Conservation (phyloP, 2,888 invertebrate species). For the Buathra laborator region DNA sequence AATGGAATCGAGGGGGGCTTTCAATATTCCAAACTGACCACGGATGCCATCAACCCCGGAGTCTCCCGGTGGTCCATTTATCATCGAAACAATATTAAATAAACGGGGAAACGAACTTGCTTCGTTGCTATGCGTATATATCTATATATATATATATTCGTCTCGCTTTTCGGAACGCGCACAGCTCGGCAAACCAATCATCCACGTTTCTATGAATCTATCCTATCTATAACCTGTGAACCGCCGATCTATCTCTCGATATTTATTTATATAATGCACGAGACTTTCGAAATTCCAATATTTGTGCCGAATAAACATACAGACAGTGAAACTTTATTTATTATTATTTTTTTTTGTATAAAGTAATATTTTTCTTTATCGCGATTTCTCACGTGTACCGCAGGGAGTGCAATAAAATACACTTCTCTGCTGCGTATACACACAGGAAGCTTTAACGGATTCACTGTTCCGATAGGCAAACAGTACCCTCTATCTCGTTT, state of each 20-base stretch:
- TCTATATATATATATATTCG: background rate
- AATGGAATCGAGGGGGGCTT: slow-evolving; percentile 61
- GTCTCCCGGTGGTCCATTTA: slow-evolving; percentile 58
- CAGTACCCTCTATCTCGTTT: background rate
- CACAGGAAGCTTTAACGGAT: background rate
- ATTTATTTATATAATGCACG: slow-evolving; percentile 12
- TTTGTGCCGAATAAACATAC: background rate
- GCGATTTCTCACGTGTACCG: background rate
- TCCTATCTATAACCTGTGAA: slow-evolving; percentile 15
- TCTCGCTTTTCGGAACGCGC: background rate
- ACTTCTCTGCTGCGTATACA: background rate
- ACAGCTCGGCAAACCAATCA: slow-evolving; percentile 33
- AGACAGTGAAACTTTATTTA: background rate
- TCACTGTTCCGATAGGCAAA: slow-evolving; percentile 19
- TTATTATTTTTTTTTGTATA: background rate
- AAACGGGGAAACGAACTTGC: slow-evolving; percentile 48
- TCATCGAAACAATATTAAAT: slow-evolving; percentile 68
- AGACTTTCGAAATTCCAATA: background rate
- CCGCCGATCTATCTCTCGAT: background rate
- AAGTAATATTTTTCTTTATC: slow-evolving; percentile 1
- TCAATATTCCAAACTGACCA: slow-evolving; percentile 64
- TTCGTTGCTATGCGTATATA: slow-evolving; percentile 10
- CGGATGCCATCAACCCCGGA: slow-evolving; percentile 21
- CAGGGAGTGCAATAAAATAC: background rate
- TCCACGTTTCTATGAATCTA: background rate